These are phyloP conservation scores for Cydia pomonella DNA, from an alignment of 1,140 invertebrate species.

Conservation along the genomic window DNA sequence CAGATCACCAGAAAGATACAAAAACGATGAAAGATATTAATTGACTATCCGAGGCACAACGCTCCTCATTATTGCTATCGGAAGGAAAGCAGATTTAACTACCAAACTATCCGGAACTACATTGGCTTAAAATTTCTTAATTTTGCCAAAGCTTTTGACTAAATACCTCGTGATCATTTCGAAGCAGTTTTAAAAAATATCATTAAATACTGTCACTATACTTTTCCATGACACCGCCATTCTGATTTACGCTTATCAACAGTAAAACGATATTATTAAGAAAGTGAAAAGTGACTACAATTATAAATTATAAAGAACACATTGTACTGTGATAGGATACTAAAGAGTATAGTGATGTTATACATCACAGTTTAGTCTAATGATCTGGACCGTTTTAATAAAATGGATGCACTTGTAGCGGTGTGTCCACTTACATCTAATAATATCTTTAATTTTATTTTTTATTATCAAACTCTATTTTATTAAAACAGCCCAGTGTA, in stretches of 20 bases:
- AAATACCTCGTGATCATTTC: constrained; percentile 8
- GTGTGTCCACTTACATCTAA: constrained; percentile 6
- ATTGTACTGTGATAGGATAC: constrained; percentile 32
- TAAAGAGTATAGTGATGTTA: constrained; percentile 29
- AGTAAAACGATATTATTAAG: constrained; percentile 22
- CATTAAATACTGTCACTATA: constrained; percentile 16
- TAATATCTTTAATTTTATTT: constrained; percentile 6
- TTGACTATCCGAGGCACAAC: constrained; percentile 40
- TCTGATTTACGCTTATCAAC: constrained; percentile 23
- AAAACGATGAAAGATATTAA: constrained; percentile 35
- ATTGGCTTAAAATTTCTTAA: constrained; percentile 13
- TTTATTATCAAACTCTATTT: constrained; percentile 28
- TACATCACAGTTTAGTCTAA: constrained; percentile 30
- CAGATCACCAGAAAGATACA: neutral
- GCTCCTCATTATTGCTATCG: constrained; percentile 36
- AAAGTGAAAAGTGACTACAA: constrained; percentile 31
- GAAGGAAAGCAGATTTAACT: constrained; percentile 10
- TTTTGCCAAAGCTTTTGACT: constrained; percentile 22
- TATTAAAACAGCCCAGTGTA: constrained; percentile 15
- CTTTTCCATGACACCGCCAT: constrained; percentile 15
- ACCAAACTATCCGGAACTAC: neutral
- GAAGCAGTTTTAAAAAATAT: neutral
- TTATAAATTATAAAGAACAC: constrained; percentile 29
- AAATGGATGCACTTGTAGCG: constrained; percentile 7
- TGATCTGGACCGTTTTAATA: constrained; percentile 20